These are phyloP conservation scores for Lepidostoma basale DNA, from an alignment of 1,140 invertebrate genomes.

Conservation along the genomic window DNA sequence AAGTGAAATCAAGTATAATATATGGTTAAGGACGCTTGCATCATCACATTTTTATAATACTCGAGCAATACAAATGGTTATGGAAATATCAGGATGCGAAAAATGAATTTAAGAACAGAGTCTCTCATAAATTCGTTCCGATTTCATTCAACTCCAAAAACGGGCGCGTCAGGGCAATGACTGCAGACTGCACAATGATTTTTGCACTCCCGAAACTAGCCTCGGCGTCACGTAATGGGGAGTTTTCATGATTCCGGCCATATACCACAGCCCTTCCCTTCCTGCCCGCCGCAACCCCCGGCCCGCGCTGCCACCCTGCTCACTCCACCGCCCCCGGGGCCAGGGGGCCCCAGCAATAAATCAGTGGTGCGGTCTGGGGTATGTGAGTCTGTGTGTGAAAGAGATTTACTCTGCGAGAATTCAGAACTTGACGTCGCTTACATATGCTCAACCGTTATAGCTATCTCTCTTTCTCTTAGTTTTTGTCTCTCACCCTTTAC, in stretches of 20 bases:
- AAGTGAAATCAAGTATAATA: no score
- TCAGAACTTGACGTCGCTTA: constrained; percentile 34
- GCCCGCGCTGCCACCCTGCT: background rate
- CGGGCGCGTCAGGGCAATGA: background rate
- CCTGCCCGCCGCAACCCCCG: background rate
- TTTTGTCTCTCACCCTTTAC: no score
- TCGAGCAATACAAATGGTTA: no score
- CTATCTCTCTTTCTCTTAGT: no score
- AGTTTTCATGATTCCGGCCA: constrained; percentile 29
- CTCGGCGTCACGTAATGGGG: constrained; percentile 17
- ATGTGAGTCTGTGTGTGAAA: constrained; percentile 28
- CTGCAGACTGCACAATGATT: constrained; percentile 20
- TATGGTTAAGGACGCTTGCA: no score
- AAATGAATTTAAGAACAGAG: no score
- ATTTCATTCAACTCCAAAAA: no score
- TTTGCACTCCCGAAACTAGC: background rate
- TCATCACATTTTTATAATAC: no score
- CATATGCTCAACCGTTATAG: constrained; percentile 27
- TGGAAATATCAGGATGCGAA: no score
- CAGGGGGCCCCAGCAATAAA: constrained; percentile 40
- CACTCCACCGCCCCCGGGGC: background rate
- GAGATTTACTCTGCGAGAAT: constrained; percentile 44
- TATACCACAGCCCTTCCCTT: background rate
- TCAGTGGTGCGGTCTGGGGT: constrained; percentile 37
- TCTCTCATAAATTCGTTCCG: no score